A percentile compares a stretch with the other conserved stretches of the same genome.
Evolutionary conservation across 2,888 invertebrate species (phyloP).

Genomic region (Balanococcus diminutus): DNA sequence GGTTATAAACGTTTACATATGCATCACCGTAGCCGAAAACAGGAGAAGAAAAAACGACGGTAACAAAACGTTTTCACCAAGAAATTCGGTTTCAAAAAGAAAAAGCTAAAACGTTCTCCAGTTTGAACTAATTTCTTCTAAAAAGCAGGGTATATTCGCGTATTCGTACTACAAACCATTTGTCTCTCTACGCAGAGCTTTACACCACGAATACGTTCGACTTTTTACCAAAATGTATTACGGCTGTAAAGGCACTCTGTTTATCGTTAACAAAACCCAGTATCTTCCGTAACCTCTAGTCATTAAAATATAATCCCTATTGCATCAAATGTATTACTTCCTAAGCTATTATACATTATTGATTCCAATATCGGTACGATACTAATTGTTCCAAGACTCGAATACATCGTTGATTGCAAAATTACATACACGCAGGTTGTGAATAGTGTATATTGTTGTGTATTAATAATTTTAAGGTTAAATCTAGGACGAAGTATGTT

Average conservation of each 20-base stretch:
- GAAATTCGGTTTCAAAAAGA: slow-evolving; percentile 38
- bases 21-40: slow-evolving; percentile 60
- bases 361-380: not conserved
- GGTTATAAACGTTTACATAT: slow-evolving; percentile 58
- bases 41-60: slow-evolving; percentile 61
- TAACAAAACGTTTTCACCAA: slow-evolving; percentile 55
- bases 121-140: slow-evolving; percentile 1
- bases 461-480: not conserved
- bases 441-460: slow-evolving; percentile 17
- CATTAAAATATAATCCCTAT: not conserved
- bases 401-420: not conserved
- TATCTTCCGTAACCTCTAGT: slow-evolving; percentile 26
- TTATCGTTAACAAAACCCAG: not conserved
- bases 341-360: not conserved
- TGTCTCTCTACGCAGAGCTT: not conserved
- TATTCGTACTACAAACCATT: not conserved
- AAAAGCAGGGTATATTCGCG: slow-evolving; percentile 24
- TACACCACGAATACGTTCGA: not conserved
- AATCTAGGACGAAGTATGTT: not conserved
- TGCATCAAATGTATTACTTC: slow-evolving; percentile 10
- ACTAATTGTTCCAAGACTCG: not conserved
- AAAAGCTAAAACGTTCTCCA: slow-evolving; percentile 20
- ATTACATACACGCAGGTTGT: not conserved
- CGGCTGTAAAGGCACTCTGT: not conserved
- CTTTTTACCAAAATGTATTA: slow-evolving; percentile 15